Evolutionary conservation across 2,888 invertebrate species (phyloP), one percentile per base, ranked within the genome.

Genomic region (Aphidoletes aphidimyza): DNA sequence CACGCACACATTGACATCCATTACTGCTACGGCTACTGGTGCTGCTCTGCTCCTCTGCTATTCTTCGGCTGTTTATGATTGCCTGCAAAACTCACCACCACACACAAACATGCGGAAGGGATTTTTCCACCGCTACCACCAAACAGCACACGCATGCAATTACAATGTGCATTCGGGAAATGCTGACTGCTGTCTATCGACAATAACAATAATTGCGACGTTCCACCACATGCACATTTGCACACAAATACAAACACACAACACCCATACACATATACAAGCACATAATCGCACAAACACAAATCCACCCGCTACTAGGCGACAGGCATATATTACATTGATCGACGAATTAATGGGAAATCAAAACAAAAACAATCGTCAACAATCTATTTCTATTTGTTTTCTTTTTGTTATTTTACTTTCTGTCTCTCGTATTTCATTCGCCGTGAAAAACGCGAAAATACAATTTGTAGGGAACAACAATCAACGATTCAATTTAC

Each of bases 121-220:
- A 47, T 17, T 47, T 6, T 47, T 17, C 47, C 9, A 11, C 47
- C 14, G 2, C 2, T 47, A 17, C 2, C 54, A 54, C 5, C 6
- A 6, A n/a, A n/a, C 54, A 54, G 22, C 47, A 47, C 47, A 47
- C 47, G 47, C 17, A 47, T 19, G 47, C 47, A 47, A 47, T 47
- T 47, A 47, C 47, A 30, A 30, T 69, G 14, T 69, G 69, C 69
- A 69, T 69, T 69, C 69, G 69, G 69, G 30, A 69, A 69, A 69
- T 69, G 69, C 69, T 69, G 69, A 69, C 69, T 69, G 26, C 69
- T 69, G 69, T 69, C 69, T 69, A 30, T n/a, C n/a, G 69, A 69
- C 69, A 69, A 69, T 69, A 69, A 69, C 69, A 69, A 69, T 69
- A 69, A 69, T 69, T 69, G 69, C 30, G 34, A 69, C 34, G 69